A percentile compares a stretch with the other conserved stretches of the same genome.
Evolutionary conservation across 2,113 vertebrate genomes (phyloP).

Genomic region (Thalassoma bifasciatum): DNA sequence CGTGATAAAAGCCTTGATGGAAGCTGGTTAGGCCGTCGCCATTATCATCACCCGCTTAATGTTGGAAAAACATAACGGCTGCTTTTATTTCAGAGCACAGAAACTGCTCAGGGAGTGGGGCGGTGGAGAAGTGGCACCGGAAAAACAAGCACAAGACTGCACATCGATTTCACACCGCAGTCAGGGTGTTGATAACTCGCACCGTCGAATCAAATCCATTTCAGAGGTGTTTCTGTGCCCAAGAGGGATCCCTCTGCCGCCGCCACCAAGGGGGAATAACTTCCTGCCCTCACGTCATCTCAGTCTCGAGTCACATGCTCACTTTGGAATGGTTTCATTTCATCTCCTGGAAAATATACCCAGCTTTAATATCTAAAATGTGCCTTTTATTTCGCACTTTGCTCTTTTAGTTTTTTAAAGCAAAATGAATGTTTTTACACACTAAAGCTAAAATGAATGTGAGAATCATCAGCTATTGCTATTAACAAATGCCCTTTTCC

Average conservation of each 20-base stretch:
- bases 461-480: no score
- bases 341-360: constrained; percentile 3
- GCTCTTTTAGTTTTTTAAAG: no score
- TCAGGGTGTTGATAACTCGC: constrained; percentile 61
- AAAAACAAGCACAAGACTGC: constrained; percentile 43
- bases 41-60: no score
- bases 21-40: constrained; percentile 58
- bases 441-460: no score
- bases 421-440: no score
- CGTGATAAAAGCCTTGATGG: constrained; percentile 67
- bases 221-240: constrained; percentile 58
- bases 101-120: no score
- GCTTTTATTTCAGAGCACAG: constrained; percentile 21
- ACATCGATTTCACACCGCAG: constrained; percentile 50
- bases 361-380: no score
- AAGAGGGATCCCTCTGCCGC: constrained; percentile 30
- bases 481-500: no score
- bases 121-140: background rate
- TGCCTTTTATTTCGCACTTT: no score
- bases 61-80: constrained; percentile 22
- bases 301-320: constrained; percentile 15
- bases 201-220: constrained; percentile 56
- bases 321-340: background rate
- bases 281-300: background rate
- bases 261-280: constrained; percentile 7